phyloP scores from a whole-genome alignment of 1,140 invertebrate species.

The Rhizoglyphus robini region DNA sequence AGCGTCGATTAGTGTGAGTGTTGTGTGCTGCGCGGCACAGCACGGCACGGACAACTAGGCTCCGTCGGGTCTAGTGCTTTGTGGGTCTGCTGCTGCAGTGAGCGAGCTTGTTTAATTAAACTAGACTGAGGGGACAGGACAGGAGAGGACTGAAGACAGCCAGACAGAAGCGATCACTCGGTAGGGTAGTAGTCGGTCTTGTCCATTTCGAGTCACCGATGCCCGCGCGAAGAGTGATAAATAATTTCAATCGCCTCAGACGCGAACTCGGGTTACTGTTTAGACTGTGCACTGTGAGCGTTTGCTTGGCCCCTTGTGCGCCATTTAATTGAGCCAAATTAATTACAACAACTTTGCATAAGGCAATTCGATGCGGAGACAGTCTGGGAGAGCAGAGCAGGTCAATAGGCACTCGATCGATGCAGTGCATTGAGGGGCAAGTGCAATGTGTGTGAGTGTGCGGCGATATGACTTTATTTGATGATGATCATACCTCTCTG shows the following conservation, averaged over 20 bases:
- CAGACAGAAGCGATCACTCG: constrained; percentile 16
- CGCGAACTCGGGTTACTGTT: neutral
- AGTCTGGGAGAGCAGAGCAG: neutral
- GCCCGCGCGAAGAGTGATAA: neutral
- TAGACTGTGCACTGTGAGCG: neutral
- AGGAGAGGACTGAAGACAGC: no score
- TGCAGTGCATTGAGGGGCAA: neutral
- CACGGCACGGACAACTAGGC: constrained; percentile 6
- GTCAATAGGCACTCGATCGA: neutral
- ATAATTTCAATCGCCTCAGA: constrained; percentile 12
- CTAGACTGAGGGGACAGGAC: neutral
- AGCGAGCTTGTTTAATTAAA: neutral
- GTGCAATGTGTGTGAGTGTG: neutral
- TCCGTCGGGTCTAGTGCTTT: constrained; percentile 12
- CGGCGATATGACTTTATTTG: neutral
- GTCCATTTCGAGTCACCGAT: no score
- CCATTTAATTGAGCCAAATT: constrained; percentile 8
- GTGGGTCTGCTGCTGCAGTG: neutral
- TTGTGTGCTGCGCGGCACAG: neutral
- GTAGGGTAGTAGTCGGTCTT: constrained; percentile 10
- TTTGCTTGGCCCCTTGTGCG: neutral
- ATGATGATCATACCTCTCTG: no score
- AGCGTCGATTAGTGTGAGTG: constrained; percentile 3
- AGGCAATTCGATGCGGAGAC: neutral
- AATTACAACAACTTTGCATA: constrained; percentile 9